Conservation (phyloP, 2,113 vertebrate genomes). For the Labrus mixtus region DNA sequence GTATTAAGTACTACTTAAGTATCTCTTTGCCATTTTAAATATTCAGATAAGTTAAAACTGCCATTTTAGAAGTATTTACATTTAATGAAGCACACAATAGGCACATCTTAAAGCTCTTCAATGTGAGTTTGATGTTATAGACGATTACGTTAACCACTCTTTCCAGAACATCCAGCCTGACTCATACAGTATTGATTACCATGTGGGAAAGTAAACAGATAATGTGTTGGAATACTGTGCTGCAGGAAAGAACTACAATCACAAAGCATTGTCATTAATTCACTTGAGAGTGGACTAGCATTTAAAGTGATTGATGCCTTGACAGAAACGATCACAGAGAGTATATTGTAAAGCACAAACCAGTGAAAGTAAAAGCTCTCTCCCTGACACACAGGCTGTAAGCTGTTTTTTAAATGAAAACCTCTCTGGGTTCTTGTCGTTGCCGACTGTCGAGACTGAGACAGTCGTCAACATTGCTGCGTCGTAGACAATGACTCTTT, state of each 20-base stretch:
- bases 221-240: constrained; percentile 30
- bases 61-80: not conserved
- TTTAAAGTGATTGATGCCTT: constrained; percentile 44
- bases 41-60: not conserved
- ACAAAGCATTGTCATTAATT: constrained; percentile 33
- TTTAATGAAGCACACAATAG: too few relatives aligned
- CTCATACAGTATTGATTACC: constrained; percentile 38
- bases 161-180: constrained; percentile 1
- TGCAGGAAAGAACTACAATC: constrained; percentile 25
- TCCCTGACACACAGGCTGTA: constrained; percentile 26
- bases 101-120: too few relatives aligned
- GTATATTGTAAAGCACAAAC: constrained; percentile 44
- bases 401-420: constrained; percentile 55
- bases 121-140: not conserved
- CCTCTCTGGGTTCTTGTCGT: constrained; percentile 24
- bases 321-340: constrained; percentile 45
- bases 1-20: not conserved
- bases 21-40: not conserved
- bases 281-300: not conserved
- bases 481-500: constrained; percentile 34
- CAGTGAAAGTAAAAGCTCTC: constrained; percentile 49
- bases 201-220: constrained; percentile 31
- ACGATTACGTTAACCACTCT: not conserved
- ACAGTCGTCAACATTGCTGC: constrained; percentile 36
- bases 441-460: constrained; percentile 60